Evolutionary conservation across 2,888 invertebrate species (phyloP), one percentile per base, ranked within the genome.

Genomic region (Hypolimnas misippus): DNA sequence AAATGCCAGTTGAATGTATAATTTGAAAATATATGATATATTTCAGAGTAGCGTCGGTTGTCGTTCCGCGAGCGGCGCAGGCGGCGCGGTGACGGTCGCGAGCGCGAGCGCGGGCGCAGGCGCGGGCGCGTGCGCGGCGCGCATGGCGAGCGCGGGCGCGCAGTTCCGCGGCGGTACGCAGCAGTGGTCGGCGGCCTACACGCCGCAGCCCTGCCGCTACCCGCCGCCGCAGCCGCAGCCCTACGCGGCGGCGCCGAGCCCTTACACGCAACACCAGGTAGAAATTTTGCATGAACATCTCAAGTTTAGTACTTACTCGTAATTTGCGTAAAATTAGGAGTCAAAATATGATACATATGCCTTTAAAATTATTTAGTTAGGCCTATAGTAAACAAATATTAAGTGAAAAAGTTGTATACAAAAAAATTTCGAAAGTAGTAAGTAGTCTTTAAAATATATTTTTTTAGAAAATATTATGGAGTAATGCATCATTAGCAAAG

Each of bases 131-230:
- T 86, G 92, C 90, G 87, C 91, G 78, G 82, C 92, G 91, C 86
- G 93, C 89, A 86, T 92, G 92, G 85, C 93, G 83, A 84, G 91
- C 93, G 87, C 93, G 73, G 89, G 90, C 83, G 89, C 89, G 72
- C 89, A 91, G 83, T 89, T 75, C 85, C 90, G 90, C 88, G 90
- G 91, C 82, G 88, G 89, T 74, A 77, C 84, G 86, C 90, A 90
- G 88, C 89, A 89, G 88, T 91, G 90, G 89, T 84, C 88, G 69
- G 82, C 91, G 82, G 88, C 90, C 33, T 91, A 89, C 78, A 83
- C 89, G 84, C 87, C 90, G 84, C 90, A 84, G 81, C 90, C 90
- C 79, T 90, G 90, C 84, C 90, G 90, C 85, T 90, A 90, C 79
- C 89, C 90, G 84, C 90, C 90, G 85, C 90, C 91, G 69, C 90